Evolutionary conservation across 1,140 invertebrate genomes (phyloP), one percentile per base, ranked within the genome.

Genomic region (Scaptomyza pallida): DNA sequence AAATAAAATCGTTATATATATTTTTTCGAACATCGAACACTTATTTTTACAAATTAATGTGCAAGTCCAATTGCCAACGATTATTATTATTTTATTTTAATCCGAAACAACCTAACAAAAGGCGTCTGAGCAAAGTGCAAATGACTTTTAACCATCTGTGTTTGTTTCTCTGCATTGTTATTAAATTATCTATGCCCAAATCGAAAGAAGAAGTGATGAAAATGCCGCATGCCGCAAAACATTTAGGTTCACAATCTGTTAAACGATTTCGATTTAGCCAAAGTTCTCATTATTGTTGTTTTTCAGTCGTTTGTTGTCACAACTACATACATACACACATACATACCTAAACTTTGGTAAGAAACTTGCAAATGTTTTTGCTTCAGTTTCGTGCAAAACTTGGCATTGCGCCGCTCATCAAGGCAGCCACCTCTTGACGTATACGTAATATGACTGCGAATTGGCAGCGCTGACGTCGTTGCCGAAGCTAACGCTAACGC

Each of bases 371-470:
- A 33, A 37, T 43, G 16, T 10, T 51, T 51, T 50, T 43, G 37
- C 56, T 23, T 43, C 15, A 45, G 59, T 47, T 51, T 43, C 26
- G 55, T 67, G 23, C 30, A 41, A 41, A 33, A 30, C 30, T n/a
- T 60, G 62, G 30, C 52, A 23, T 40, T 13, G 26, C 41, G 62
- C 41, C 51, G 47, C 62, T 56, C 43, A 45, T 35, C 30, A 30
- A 10, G 13, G 30, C 62, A 43, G 15, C 62, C 19, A 64, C 62
- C 43, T 56, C 62, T 52, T 30, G 55, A 35, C 52, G 52, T 19
- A 55, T 55, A 56, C 13, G 21, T 44, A 65, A 59, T 59, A 23
- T 12, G 35, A 50, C 54, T 50, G 62, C 52, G 57, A 65, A 65
- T 57, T 57, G 62, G 54, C 54, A 48, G 23, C 54, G 52, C 21